Conservation (phyloP, 1,140 invertebrate species). For the Drosophila auraria region DNA sequence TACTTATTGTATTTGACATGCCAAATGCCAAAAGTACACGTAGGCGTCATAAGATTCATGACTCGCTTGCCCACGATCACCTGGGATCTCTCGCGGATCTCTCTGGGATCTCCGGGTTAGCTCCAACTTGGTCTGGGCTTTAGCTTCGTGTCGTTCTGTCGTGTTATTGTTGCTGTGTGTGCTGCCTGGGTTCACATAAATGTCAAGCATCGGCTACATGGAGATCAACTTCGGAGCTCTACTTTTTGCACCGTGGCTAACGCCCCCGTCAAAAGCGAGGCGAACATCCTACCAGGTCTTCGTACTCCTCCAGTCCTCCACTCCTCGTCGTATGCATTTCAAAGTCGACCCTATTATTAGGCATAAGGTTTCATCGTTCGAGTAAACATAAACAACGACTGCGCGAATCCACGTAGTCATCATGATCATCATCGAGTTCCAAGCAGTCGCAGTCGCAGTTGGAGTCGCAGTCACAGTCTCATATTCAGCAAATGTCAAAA, state of each 20-base stretch:
- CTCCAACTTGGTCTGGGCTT: slow-evolving; percentile 40
- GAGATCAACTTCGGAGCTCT: slow-evolving; percentile 69
- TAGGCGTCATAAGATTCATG: slow-evolving; percentile 81
- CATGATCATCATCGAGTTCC: slow-evolving; percentile 39
- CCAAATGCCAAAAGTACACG: slow-evolving; percentile 84
- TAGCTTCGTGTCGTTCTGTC: slow-evolving; percentile 39
- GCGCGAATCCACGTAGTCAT: slow-evolving; percentile 41
- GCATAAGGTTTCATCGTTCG: slow-evolving; percentile 74
- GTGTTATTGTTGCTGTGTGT: slow-evolving; percentile 62
- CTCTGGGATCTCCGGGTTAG: slow-evolving; percentile 13
- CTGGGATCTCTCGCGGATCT: slow-evolving; percentile 5
- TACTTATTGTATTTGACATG: slow-evolving; percentile 84
- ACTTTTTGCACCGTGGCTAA: slow-evolving; percentile 72
- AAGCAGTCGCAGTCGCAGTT: background rate
- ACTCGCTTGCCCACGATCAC: slow-evolving; percentile 68
- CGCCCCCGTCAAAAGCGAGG: slow-evolving; percentile 57
- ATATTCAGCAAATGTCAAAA: slow-evolving; percentile 73
- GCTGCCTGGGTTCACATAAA: slow-evolving; percentile 76
- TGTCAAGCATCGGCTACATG: slow-evolving; percentile 76
- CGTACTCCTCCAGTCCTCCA: background rate
- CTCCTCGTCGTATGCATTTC: slow-evolving; percentile 69
- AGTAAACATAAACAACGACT: slow-evolving; percentile 48
- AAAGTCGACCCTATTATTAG: slow-evolving; percentile 83
- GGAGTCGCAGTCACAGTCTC: slow-evolving; percentile 19
- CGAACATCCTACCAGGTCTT: slow-evolving; percentile 3